Evolutionary conservation across 1,140 invertebrate genomes (phyloP), one percentile per base, ranked within the genome.

Genomic region (Apis laboriosa): DNA sequence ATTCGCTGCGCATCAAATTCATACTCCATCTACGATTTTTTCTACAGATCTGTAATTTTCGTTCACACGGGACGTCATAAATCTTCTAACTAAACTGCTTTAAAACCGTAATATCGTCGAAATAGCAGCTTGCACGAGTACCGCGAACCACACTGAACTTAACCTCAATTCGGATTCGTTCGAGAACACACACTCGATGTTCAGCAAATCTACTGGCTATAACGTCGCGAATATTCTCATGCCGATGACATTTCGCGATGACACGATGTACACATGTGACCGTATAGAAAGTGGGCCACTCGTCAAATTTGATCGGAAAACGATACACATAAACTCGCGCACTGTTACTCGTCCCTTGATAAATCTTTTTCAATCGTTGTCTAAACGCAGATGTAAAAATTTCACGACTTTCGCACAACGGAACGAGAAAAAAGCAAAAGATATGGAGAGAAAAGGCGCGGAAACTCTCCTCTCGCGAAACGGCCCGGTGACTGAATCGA

Each of bases 401-500:
- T 60, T 34, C 24, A 15, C 51, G 21, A 13, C 11, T 2, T 9
- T 17, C 15, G 28, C 19, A n/a, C 67, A 67, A n/a, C 21, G 9
- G 49, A 49, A 28, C 43, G 12, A n/a, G 28, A 55, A 73, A 68
- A 78, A n/a, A 49, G 56, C 19, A n/a, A 66, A 60, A 51, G 79
- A 53, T 24, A 24, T 76, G 83, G 88, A 85, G 91, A 86, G 87
- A 84, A 90, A 89, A 90, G 88, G 87, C 90, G 87, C 89, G 88
- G 85, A 91, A 89, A 89, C 84, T 90, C 92, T 90, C 87, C 92
- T 87, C 90, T 90, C 87, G 92, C 92, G 90, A 90, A 92, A 93
- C 92, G 91, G 89, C 90, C 92, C 92, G 93, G 92, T 93, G 91
- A 93, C 93, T 93, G 92, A 93, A 85, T 89, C 90, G 87, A 83